phyloP scores from a whole-genome alignment of 2,797 vertebrate genomes.

The Gallinago nigripennis region DNA sequence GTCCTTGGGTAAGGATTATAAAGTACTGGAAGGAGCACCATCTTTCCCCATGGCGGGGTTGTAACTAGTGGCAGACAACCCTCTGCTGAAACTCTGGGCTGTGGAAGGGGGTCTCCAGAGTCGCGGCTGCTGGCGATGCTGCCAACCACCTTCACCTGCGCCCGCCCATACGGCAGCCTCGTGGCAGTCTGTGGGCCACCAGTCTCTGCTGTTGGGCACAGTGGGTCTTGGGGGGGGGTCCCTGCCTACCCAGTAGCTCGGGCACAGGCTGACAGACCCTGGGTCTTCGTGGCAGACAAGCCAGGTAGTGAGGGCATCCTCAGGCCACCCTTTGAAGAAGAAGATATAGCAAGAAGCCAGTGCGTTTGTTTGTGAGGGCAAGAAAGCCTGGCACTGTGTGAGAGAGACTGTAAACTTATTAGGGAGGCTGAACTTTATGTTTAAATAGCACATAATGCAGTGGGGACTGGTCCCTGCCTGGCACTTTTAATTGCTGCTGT shows the following conservation, averaged over 20 bases:
- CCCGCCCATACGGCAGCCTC: fast-evolving
- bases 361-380: conserved; percentile 23
- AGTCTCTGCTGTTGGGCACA: not conserved
- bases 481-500: conserved; percentile 53
- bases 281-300: not conserved
- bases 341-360: not conserved
- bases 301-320: not conserved
- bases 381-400: conserved; percentile 33
- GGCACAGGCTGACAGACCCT: not conserved
- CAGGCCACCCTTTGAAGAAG: conserved; percentile 4
- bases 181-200: not conserved
- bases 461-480: conserved; percentile 56
- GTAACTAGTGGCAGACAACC: not conserved
- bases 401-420: conserved; percentile 56
- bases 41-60: not conserved
- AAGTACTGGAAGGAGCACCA: not conserved
- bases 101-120: not conserved
- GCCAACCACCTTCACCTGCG: not conserved
- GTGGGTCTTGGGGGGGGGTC: not conserved
- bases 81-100: not conserved
- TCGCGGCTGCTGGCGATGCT: fast-evolving
- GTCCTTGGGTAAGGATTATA: conserved; percentile 29
- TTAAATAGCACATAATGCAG: conserved; percentile 60
- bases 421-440: conserved; percentile 43
- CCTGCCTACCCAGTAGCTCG: not conserved